Evolutionary conservation across 2,797 vertebrate species (phyloP).

Genomic region (Coreius guichenoti): DNA sequence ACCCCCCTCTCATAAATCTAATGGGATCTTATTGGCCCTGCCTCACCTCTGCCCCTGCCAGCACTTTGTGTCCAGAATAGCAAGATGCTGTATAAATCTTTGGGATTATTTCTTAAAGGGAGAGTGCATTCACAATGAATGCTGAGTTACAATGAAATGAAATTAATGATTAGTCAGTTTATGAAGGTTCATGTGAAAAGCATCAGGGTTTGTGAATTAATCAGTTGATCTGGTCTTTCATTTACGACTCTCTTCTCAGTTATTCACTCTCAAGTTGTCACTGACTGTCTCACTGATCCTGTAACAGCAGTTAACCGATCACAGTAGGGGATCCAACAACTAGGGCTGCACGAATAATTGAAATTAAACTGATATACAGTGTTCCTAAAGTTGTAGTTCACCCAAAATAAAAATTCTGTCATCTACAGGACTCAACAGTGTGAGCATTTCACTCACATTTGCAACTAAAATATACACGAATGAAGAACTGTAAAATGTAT

Average conservation of each 20-base stretch:
- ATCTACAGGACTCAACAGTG: neutral
- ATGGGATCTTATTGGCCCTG: constrained; percentile 42
- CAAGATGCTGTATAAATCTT: constrained; percentile 3
- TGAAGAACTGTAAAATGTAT: too few species aligned
- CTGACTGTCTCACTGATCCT: neutral
- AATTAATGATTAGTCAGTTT: neutral
- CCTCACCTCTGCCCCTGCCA: constrained; percentile 28
- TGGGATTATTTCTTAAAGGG: constrained; percentile 14
- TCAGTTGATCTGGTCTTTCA: neutral
- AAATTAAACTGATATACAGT: neutral
- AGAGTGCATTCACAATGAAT: neutral
- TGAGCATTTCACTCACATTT: too few species aligned
- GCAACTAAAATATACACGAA: too few species aligned
- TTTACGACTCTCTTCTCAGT: neutral
- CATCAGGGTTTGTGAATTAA: neutral
- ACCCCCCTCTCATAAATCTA: constrained; percentile 49
- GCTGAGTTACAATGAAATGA: neutral
- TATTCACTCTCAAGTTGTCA: neutral
- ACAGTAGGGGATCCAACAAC: neutral
- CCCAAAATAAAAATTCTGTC: too few species aligned
- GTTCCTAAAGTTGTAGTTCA: neutral
- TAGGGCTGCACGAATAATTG: neutral
- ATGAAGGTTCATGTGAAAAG: neutral
- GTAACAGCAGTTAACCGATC: neutral
- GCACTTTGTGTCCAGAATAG: constrained; percentile 13